Conservation (phyloP, 2,113 vertebrate species). For the Pterocles gutturalis region DNA sequence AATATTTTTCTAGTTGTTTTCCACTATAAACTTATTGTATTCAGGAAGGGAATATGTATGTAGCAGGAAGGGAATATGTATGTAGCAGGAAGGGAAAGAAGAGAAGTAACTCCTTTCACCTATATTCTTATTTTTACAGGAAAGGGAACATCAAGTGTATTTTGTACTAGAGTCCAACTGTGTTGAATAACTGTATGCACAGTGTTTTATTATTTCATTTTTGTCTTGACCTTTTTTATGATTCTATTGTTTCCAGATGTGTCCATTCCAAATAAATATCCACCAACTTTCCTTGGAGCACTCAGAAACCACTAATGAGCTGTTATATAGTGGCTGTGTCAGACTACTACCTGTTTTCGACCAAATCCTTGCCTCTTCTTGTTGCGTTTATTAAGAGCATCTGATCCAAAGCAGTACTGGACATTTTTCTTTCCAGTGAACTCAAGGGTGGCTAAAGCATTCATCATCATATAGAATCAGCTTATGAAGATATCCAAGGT, state of each 20-base stretch:
- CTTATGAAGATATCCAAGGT: not conserved
- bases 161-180: not conserved
- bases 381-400: not conserved
- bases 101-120: not conserved
- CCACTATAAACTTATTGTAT: not conserved
- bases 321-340: not conserved
- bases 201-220: not conserved
- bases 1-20: not conserved
- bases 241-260: not conserved
- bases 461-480: not conserved
- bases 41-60: not conserved
- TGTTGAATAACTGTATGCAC: not conserved
- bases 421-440: not conserved
- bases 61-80: not conserved
- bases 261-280: not conserved
- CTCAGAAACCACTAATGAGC: slow-evolving; percentile 11
- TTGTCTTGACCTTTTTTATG: not conserved
- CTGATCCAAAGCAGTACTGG: not conserved
- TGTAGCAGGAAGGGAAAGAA: not conserved
- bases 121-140: not conserved
- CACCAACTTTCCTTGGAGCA: not conserved
- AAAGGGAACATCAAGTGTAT: not conserved
- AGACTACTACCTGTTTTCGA: slow-evolving; percentile 21
- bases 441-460: not conserved
- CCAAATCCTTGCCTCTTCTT: not conserved